Evolutionary conservation across 2,888 invertebrate genomes (phyloP), one percentile per base, ranked within the genome.

Genomic region (Trisateles emortualis): DNA sequence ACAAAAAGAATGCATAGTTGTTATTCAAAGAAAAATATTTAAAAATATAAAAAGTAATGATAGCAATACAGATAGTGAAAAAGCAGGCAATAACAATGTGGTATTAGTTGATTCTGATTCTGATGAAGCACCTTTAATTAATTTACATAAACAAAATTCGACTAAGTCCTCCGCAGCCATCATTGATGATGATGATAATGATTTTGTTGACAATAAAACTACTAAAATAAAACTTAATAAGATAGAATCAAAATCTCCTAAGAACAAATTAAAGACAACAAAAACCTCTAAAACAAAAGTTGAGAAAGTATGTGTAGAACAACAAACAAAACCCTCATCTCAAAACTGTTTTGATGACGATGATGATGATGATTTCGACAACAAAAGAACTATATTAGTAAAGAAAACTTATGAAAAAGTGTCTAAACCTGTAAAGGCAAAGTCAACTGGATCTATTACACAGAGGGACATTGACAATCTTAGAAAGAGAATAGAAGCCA

Each of bases 401-500:
- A 77, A 78, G 43, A 92, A 88, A 65, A 69, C 79, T 6, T 90
- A 90, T 66, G 79, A 87, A 6, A 92, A 92, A 82, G 72, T 86
- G 3, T 42, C 46, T 0, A 86, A 86, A 57, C 89, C 84, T 0
- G 48, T 53, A 0, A 91, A 86, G 80, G 86, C 88, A 0, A 92
- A 87, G 58, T 91, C 92, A 0, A 92, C 92, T 0, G 92, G 92
- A 0, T 92, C 92, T 0, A 88, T 92, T 47, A 88, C 91, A 2
- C 85, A 86, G 48, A 86, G 73, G 62, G 93, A 94, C 55, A 84
- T 93, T 13, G 87, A 92, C 16, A 83, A 85, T 3, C 52, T 94
- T 1, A 89, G 81, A 70, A 78, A 78, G 1, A 80, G 88, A 47
- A 93, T 94, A 55, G 83, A 86, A 51, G 70, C 66, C 1, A 94